Evolutionary conservation across 2,888 invertebrate genomes (phyloP).

Genomic region (Watsonalla cultraria): DNA sequence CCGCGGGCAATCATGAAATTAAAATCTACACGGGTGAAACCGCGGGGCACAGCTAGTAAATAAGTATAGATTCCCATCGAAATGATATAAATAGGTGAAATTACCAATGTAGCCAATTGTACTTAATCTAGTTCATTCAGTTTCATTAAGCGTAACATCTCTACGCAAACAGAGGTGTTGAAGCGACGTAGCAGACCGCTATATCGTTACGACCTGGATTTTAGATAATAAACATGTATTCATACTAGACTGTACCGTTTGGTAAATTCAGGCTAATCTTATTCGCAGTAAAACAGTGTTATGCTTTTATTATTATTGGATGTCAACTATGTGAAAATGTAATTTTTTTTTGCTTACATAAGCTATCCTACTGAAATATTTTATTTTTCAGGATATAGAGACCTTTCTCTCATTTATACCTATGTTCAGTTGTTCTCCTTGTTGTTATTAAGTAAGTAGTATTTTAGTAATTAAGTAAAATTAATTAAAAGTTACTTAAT

Average conservation of each 20-base stretch:
- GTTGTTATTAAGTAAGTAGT: no score
- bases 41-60: no score
- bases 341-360: no score
- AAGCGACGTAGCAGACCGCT: background rate
- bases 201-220: background rate
- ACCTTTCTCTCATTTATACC: no score
- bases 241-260: background rate
- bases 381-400: no score
- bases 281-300: background rate
- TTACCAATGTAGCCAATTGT: background rate
- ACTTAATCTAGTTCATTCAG: background rate
- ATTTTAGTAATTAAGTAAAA: no score
- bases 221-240: conserved; percentile 1
- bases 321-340: background rate
- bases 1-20: no score
- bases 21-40: no score
- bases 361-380: no score
- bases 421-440: no score
- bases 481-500: no score
- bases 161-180: background rate
- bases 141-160: background rate
- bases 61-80: no score
- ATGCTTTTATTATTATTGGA: background rate
- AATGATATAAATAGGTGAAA: background rate
- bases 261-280: background rate